A percentile compares a stretch with the other conserved stretches of the same genome.
These are phyloP conservation scores for Spondyliosoma cantharus DNA, from an alignment of 2,797 vertebrate genomes.

Conservation along the genomic window DNA sequence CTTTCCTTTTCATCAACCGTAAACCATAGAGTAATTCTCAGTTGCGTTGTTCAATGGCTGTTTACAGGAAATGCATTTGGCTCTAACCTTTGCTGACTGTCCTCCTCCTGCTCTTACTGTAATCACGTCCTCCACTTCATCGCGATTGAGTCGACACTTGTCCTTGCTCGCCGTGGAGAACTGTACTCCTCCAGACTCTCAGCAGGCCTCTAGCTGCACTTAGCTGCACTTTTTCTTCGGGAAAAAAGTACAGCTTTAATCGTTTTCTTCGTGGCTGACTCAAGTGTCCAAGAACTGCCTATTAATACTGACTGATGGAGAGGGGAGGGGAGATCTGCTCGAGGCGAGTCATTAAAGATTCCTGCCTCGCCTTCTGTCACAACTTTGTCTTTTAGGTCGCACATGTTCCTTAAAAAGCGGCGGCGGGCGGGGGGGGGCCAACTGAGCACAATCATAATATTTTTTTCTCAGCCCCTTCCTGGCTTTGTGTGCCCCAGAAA, in stretches of 20 bases:
- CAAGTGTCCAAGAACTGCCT: neutral
- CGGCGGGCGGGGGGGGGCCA: conserved; percentile 45
- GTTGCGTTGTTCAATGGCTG: neutral
- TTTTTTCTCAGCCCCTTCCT: conserved; percentile 80
- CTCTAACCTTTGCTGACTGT: conserved; percentile 7
- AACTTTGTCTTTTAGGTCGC: conserved; percentile 72
- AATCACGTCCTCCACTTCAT: conserved; percentile 17
- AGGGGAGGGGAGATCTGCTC: conserved; percentile 39
- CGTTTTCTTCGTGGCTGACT: neutral
- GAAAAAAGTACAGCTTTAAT: neutral
- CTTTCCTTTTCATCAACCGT: too few relatives aligned
- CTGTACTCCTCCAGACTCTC: conserved; percentile 13
- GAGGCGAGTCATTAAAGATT: conserved; percentile 80
- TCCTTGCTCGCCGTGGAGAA: neutral
- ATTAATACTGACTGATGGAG: conserved; percentile 10
- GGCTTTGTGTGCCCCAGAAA: conserved; percentile 79
- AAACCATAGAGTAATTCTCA: neutral
- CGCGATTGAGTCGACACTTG: conserved; percentile 39
- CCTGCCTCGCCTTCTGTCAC: conserved; percentile 78
- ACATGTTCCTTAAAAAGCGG: conserved; percentile 70
- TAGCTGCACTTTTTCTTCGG: too few relatives aligned
- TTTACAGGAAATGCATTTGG: neutral
- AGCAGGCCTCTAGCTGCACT: conserved; percentile 14
- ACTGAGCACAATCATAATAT: conserved; percentile 72
- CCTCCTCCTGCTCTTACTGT: conserved; percentile 11